Evolutionary conservation across 1,140 invertebrate genomes (phyloP), one percentile per base, ranked within the genome.

Genomic region (Anoplophora glabripennis): DNA sequence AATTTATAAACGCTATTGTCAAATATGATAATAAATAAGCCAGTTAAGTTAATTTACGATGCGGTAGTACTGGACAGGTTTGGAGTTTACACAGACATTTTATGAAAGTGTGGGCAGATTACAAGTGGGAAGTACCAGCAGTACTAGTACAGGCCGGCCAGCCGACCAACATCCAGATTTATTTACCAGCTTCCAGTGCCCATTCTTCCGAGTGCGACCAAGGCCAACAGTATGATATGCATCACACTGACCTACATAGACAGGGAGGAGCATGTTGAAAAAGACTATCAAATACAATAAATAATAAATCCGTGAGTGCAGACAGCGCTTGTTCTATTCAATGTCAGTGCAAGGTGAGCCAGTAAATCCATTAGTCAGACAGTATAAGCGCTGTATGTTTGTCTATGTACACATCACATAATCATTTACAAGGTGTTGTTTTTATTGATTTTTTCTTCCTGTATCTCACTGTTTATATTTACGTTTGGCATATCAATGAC

Each of bases 161-260:
- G n/a, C n/a, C n/a, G n/a, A n/a, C n/a, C 21, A 28, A 28, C 21
- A 28, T 28, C 21, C 21, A 28, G 21, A 28, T 28, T 28, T 28
- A 28, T 28, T 28, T 28, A 28, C 21, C 21, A 28, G 21, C 21
- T 21, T n/a, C 17, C 44, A n/a, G 40, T 49, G 40, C 12, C 28
- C 56, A 61, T 63, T 57, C 61, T 66, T 66, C 65, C 65, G 62
- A 59, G 58, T 67, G 52, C 53, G 55, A 61, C 61, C 65, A 66
- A 66, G 65, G 65, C 53, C 59, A 58, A 40, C 45, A 61, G 53
- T 64, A 48, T 67, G 59, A 64, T 64, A 64, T 67, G 59, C 61
- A 64, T 66, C 62, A 64, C 65, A 67, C 62, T 67, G 65, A 67
- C 65, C 65, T 62, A 67, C 59, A 67, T 67, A 66, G 58, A 58